These are phyloP conservation scores for Smittia aterrima DNA, from an alignment of 2,888 invertebrate species.

Conservation along the genomic window DNA sequence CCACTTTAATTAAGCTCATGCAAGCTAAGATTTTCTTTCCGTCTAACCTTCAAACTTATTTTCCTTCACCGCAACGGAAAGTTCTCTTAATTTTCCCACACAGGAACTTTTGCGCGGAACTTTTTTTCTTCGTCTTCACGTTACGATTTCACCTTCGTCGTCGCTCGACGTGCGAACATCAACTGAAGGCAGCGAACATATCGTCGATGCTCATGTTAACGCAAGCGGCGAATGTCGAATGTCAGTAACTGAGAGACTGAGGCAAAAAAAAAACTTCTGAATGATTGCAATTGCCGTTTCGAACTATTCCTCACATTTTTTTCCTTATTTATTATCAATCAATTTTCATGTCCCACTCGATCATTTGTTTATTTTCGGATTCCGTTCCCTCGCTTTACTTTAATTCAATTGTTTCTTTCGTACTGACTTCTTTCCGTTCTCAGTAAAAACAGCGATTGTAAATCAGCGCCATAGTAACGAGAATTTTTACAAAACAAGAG, in stretches of 20 bases:
- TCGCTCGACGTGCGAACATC: constrained; percentile 10
- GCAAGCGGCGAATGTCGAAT: not conserved
- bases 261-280: constrained; percentile 1
- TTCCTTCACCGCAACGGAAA: not conserved
- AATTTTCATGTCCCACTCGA: constrained; percentile 32
- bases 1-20: not conserved
- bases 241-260: not conserved
- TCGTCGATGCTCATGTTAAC: constrained; percentile 8
- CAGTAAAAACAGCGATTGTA: not conserved
- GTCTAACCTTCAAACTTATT: constrained; percentile 30
- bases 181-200: constrained; percentile 14
- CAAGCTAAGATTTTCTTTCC: not conserved
- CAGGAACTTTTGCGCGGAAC: not conserved
- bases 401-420: constrained; percentile 18
- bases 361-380: constrained; percentile 12
- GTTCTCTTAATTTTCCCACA: not conserved
- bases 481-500: not conserved
- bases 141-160: constrained; percentile 1
- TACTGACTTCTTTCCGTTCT: not conserved
- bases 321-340: constrained; percentile 37
- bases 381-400: not conserved
- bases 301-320: constrained; percentile 16
- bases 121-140: not conserved
- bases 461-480: constrained; percentile 12
- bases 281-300: constrained; percentile 21